phyloP scores from a whole-genome alignment of 2,113 vertebrate species.

The Malaclemys terrapin region DNA sequence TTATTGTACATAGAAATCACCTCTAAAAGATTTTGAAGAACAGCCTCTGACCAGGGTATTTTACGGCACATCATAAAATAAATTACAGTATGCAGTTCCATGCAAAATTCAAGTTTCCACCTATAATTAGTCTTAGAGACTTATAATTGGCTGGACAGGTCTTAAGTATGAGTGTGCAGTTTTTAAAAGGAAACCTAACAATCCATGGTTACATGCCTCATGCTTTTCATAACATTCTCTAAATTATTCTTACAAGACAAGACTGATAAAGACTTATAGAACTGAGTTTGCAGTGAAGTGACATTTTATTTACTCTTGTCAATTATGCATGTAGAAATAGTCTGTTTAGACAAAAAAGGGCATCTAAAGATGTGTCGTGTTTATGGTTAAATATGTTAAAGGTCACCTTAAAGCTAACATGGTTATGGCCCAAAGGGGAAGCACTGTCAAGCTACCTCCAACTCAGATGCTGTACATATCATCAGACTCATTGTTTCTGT shows the following conservation, averaged over 20 bases:
- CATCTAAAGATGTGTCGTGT: slow-evolving; percentile 59
- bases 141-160: background rate
- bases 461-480: slow-evolving; percentile 54
- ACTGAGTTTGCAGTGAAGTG: background rate
- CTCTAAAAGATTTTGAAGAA: background rate
- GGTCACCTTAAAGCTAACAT: slow-evolving; percentile 58
- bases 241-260: slow-evolving; percentile 54
- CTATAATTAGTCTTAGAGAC: background rate
- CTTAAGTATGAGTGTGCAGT: slow-evolving; percentile 12
- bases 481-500: slow-evolving; percentile 45
- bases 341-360: slow-evolving; percentile 22
- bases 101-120: background rate
- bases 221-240: background rate
- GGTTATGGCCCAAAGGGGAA: slow-evolving; percentile 37
- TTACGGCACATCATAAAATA: background rate
- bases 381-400: slow-evolving; percentile 63
- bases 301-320: slow-evolving; percentile 46
- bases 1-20: background rate
- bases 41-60: accelerated
- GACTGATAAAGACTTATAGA: slow-evolving; percentile 43
- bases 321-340: slow-evolving; percentile 55
- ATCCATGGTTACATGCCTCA: background rate
- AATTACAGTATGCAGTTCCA: background rate
- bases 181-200: background rate
- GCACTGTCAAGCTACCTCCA: slow-evolving; percentile 46